phyloP scores from a whole-genome alignment of 2,113 vertebrate genomes.

The Pantherophis guttatus region DNA sequence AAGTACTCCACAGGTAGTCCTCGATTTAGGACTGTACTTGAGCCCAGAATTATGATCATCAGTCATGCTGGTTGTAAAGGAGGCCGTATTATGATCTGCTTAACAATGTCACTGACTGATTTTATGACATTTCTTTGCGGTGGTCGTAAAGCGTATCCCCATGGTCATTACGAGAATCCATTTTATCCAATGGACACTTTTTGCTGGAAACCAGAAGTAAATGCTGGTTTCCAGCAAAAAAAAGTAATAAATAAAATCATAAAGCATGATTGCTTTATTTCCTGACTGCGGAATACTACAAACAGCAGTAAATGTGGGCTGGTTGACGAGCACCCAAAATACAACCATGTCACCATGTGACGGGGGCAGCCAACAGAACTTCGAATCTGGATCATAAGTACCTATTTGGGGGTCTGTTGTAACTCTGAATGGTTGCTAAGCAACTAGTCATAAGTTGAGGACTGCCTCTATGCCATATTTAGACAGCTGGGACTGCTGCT shows the following conservation, averaged over 20 bases:
- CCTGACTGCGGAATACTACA: neutral
- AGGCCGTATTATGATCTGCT: neutral
- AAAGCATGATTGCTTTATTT: too few relatives aligned
- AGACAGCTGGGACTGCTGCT: neutral
- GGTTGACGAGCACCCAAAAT: neutral
- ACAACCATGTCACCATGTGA: neutral
- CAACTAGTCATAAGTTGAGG: neutral
- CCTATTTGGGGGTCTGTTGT: neutral
- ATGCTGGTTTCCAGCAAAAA: neutral
- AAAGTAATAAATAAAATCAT: neutral
- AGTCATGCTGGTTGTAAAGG: neutral
- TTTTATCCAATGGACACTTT: neutral
- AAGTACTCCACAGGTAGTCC: neutral
- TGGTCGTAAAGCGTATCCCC: neutral
- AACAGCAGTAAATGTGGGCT: neutral
- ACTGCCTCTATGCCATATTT: neutral
- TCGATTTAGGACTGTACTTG: neutral
- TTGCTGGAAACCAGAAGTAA: neutral
- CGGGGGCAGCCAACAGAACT: neutral
- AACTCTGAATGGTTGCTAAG: neutral
- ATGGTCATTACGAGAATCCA: neutral
- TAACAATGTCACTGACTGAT: neutral
- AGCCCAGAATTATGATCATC: neutral
- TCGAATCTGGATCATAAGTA: neutral
- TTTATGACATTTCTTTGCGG: neutral